Evolutionary conservation across 2,888 invertebrate genomes (phyloP), one percentile per base, ranked within the genome.

Genomic region (Drosophila limbata): DNA sequence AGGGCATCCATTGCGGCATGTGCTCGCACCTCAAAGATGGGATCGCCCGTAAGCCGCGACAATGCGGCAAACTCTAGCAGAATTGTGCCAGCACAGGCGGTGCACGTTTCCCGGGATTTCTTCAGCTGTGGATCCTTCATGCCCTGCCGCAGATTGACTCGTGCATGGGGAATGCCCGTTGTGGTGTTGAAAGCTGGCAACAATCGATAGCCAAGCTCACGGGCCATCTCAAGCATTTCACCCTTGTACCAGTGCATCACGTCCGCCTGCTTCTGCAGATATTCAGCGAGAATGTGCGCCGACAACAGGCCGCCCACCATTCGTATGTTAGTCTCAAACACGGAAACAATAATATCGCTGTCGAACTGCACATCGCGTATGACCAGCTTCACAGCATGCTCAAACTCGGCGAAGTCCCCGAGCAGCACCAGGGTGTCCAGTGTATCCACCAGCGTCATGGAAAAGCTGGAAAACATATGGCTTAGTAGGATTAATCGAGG

Each of bases 171-270:
- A 90, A 99, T 97, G 48, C 99, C 99, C 1, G 99, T 99, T 4
- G 98, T 96, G 0, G 99, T 98, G 92, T 99, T 99, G 92, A 99
- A 99, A 4, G 99, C 98, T n/a, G 99, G 99, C 70, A 99, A 93
- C 61, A 99, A 94, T 74, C 98, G 94, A 90, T 96, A 96, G 4
- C 98, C 99, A 60, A 99, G 94, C 91, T 99, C 98, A 91, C 96
- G 96, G 0, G 99, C 99, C 95, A 98, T 95, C 48, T 94, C 94
- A 21, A 99, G 93, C 70, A 99, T 93, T 93, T 99, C 97, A 10
- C 97, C 97, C 84, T 95, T 94, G 91, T 98, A 98, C 97, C 97
- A 97, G 44, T 94, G 93, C 94, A 97, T 94, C 53, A 95, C 94
- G 33, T 95, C 95, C 45, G 95, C 95, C 79, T 95, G 95, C 70